These are phyloP conservation scores for Nothoprocta pentlandii DNA, from an alignment of 2,113 vertebrate species.

Conservation along the genomic window DNA sequence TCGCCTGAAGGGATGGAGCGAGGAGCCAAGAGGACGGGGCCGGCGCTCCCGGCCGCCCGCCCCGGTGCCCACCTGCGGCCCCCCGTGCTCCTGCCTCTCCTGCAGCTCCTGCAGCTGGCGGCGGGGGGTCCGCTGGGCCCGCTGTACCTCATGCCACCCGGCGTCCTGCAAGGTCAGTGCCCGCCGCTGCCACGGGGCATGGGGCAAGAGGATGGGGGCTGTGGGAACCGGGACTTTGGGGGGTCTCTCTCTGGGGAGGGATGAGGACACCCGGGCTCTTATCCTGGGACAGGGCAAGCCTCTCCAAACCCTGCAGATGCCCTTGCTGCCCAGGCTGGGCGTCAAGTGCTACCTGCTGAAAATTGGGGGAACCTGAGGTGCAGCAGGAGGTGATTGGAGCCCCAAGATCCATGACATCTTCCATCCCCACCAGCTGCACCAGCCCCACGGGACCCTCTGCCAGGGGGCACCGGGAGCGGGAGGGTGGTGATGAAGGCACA, in stretches of 20 bases:
- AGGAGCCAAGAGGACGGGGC: neutral
- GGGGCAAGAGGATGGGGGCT: neutral
- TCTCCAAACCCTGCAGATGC: fast-evolving
- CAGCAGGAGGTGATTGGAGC: neutral
- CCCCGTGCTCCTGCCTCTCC: constrained; percentile 59
- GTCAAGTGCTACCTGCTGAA: neutral
- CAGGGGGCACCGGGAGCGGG: neutral
- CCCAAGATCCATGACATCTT: fast-evolving
- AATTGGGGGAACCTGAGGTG: fast-evolving
- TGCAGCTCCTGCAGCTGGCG: constrained; percentile 72
- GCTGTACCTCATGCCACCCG: constrained; percentile 87
- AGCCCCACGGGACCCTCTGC: neutral
- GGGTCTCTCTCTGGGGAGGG: neutral
- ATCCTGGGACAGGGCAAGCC: neutral
- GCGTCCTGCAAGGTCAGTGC: constrained; percentile 85
- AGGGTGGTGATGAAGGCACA: neutral
- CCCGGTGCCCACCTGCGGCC: neutral
- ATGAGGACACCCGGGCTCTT: neutral
- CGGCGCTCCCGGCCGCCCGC: neutral
- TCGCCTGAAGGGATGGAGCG: constrained; percentile 14
- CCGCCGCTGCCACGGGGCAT: neutral
- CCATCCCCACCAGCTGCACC: neutral
- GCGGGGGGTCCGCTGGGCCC: constrained; percentile 77
- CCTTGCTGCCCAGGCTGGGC: fast-evolving
- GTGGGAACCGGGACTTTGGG: neutral